phyloP scores from a whole-genome alignment of 2,888 invertebrate species.

The Caenorhabditis macrosperma region DNA sequence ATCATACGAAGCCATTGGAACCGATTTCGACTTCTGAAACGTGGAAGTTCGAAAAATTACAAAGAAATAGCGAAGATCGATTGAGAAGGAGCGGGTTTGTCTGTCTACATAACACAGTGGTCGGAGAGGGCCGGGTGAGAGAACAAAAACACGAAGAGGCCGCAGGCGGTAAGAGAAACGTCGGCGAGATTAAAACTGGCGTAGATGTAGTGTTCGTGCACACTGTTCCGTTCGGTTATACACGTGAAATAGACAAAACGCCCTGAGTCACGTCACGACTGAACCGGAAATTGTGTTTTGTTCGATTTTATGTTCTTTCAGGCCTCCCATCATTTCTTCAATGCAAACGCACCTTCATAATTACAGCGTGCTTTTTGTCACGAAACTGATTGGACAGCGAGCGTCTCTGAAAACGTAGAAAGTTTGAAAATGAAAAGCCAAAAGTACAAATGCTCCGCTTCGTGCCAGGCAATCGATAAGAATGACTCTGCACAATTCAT shows the following conservation, averaged over 20 bases:
- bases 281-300: background rate
- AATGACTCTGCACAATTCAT: background rate
- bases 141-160: constrained; percentile 21
- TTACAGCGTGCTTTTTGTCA: constrained; percentile 31
- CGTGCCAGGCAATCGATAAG: background rate
- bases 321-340: background rate
- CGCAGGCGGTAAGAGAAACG: constrained; percentile 17
- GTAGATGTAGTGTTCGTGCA: constrained; percentile 36
- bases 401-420: constrained; percentile 9
- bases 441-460: background rate
- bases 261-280: background rate
- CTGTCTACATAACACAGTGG: constrained; percentile 25
- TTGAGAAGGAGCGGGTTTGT: constrained; percentile 26
- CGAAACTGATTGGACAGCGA: constrained; percentile 18
- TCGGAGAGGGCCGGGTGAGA: background rate
- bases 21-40: constrained; percentile 26
- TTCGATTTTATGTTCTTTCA: background rate
- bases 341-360: constrained; percentile 37
- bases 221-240: constrained; percentile 3
- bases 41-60: background rate
- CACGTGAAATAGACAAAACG: background rate
- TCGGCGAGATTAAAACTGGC: constrained; percentile 35
- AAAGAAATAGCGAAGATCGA: constrained; percentile 21
- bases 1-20: constrained; percentile 64
- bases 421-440: background rate